phyloP scores from a whole-genome alignment of 64 coral and sea anemone species.

The Pocillopora verrucosa region DNA sequence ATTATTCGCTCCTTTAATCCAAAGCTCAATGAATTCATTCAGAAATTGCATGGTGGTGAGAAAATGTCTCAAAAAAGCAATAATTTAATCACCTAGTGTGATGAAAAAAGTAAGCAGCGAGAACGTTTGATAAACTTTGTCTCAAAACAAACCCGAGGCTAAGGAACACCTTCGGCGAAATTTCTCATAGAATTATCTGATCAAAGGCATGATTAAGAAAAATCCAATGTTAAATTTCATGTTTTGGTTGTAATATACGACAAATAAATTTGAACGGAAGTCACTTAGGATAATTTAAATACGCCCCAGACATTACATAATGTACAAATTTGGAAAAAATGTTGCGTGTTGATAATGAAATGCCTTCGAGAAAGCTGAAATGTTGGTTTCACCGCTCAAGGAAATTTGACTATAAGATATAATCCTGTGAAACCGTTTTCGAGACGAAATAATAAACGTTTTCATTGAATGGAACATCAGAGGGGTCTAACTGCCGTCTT shows the following conservation, averaged over 20 bases:
- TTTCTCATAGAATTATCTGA: too few species aligned
- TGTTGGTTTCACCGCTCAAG: not conserved
- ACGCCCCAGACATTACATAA: not conserved
- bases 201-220: too few species aligned
- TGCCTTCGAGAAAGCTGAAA: too few species aligned
- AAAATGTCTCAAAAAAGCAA: not conserved
- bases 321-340: slow-evolving; percentile 2
- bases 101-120: not conserved
- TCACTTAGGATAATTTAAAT: not conserved
- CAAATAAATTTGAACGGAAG: not conserved
- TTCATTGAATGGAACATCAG: not conserved
- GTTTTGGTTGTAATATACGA: too few species aligned
- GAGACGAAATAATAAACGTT: not conserved
- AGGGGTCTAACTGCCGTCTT: not conserved
- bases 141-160: too few species aligned
- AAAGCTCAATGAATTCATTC: not conserved
- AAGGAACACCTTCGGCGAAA: too few species aligned
- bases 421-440: not conserved
- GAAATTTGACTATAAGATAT: not conserved
- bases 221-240: too few species aligned
- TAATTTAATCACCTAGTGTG: not conserved
- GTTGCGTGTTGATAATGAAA: not conserved
- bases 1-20: not conserved
- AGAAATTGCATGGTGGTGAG: not conserved
- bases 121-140: not conserved